phyloP scores from a whole-genome alignment of 2,797 vertebrate genomes.

The Chrosomus eos region DNA sequence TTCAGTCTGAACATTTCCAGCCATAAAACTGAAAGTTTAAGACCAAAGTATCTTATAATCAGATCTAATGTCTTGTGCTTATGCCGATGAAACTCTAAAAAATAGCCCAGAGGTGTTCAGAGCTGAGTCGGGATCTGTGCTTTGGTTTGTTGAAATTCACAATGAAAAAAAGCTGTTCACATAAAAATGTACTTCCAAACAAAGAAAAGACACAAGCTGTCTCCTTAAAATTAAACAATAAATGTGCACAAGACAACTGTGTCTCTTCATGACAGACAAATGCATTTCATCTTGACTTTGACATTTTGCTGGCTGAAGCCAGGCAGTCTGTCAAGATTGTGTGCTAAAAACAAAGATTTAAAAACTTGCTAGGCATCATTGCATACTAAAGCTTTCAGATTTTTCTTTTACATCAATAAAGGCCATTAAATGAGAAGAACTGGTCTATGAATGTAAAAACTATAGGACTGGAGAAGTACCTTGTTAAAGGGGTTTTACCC shows the following conservation, averaged over 20 bases:
- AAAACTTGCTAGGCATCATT: neutral
- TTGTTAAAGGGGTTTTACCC: conserved; percentile 57
- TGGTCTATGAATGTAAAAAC: conserved; percentile 54
- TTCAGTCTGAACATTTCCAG: neutral
- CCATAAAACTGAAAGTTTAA: neutral
- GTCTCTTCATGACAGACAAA: conserved; percentile 22
- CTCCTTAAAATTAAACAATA: neutral
- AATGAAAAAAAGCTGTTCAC: neutral
- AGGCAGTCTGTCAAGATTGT: neutral
- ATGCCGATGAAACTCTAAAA: neutral
- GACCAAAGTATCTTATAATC: neutral
- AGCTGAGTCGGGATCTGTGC: neutral
- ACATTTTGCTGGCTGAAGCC: conserved; percentile 15
- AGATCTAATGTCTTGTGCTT: neutral
- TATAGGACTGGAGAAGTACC: conserved; percentile 63
- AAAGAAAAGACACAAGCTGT: conserved; percentile 9
- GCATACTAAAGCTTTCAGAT: neutral
- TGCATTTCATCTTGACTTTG: neutral
- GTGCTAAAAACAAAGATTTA: neutral
- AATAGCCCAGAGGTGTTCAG: neutral
- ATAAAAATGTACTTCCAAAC: neutral
- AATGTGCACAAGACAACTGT: neutral
- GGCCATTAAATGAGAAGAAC: conserved; percentile 43
- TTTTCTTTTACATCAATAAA: conserved; percentile 4
- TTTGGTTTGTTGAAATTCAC: conserved; percentile 3